phyloP scores from a whole-genome alignment of 2,797 vertebrate genomes.

The Atherinosoma microstoma region DNA sequence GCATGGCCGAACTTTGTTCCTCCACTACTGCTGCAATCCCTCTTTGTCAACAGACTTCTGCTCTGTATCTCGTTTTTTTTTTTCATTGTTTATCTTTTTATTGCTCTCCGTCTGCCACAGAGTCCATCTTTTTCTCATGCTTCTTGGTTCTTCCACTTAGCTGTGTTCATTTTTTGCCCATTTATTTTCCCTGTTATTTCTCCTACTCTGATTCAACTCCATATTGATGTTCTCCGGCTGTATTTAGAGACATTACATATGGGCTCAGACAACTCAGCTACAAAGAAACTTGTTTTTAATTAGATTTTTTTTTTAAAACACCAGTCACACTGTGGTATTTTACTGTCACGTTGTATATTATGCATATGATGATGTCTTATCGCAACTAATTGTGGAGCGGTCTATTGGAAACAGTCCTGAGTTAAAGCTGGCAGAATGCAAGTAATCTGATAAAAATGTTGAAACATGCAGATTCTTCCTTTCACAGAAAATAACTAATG shows the following conservation, averaged over 20 bases:
- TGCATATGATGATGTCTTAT: slow-evolving; percentile 23
- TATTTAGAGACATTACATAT: slow-evolving; percentile 43
- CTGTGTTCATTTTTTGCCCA: slow-evolving; percentile 37
- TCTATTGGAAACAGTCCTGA: slow-evolving; percentile 11
- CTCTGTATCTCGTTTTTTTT: slow-evolving; percentile 40
- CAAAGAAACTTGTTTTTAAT: slow-evolving; percentile 25
- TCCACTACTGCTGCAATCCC: slow-evolving; percentile 45
- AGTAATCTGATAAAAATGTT: background rate
- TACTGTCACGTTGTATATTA: slow-evolving; percentile 20
- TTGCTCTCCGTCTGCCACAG: slow-evolving; percentile 43
- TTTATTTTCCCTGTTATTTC: slow-evolving; percentile 43
- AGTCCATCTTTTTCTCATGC: slow-evolving; percentile 52
- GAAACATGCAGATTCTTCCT: slow-evolving; percentile 8
- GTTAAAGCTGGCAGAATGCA: slow-evolving; percentile 7
- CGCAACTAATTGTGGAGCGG: slow-evolving; percentile 7
- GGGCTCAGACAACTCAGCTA: slow-evolving; percentile 29
- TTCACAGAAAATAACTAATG: background rate
- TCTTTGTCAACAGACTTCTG: slow-evolving; percentile 52
- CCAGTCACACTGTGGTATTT: slow-evolving; percentile 6
- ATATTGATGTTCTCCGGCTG: too few species aligned
- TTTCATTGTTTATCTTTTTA: slow-evolving; percentile 44
- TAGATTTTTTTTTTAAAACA: slow-evolving; percentile 31
- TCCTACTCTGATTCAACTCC: slow-evolving; percentile 16
- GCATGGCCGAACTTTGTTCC: slow-evolving; percentile 60
- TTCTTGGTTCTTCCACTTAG: slow-evolving; percentile 41